Evolutionary conservation across 2,113 vertebrate species (phyloP).

Genomic region (Corythoichthys intestinalis): DNA sequence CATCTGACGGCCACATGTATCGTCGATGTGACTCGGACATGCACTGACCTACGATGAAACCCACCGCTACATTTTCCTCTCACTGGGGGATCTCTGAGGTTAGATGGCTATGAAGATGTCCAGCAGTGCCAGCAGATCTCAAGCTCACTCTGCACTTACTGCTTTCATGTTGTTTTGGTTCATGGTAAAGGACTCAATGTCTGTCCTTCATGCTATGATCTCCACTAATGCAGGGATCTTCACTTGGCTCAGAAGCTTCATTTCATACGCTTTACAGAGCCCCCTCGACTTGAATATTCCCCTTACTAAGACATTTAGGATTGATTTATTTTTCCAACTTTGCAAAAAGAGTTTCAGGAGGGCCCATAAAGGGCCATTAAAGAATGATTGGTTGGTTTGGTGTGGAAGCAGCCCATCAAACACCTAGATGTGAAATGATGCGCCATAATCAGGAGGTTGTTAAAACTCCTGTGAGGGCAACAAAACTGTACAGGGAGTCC

Average conservation of each 20-base stretch:
- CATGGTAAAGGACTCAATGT: background rate
- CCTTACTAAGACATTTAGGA: background rate
- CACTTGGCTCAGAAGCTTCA: background rate
- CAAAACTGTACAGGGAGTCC: background rate
- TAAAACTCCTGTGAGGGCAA: background rate
- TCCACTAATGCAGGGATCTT: background rate
- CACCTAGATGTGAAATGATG: background rate
- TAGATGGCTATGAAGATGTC: conserved; percentile 48
- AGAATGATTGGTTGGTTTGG: background rate
- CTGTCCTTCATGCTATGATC: background rate
- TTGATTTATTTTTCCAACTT: background rate
- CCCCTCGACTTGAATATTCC: background rate
- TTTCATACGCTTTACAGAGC: background rate
- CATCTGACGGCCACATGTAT: conserved; percentile 21
- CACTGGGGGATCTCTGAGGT: conserved; percentile 18
- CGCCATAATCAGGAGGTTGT: background rate
- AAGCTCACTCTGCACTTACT: background rate
- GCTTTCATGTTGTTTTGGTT: background rate
- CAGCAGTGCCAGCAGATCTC: conserved; percentile 5
- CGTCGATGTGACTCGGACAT: conserved; percentile 27
- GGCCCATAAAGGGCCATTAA: background rate
- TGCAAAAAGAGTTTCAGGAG: background rate
- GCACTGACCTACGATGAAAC: conserved; percentile 37
- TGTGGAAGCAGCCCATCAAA: background rate
- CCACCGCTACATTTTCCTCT: conserved; percentile 33